Evolutionary conservation across 2,888 invertebrate genomes (phyloP).

Genomic region (Keiferia lycopersicella): DNA sequence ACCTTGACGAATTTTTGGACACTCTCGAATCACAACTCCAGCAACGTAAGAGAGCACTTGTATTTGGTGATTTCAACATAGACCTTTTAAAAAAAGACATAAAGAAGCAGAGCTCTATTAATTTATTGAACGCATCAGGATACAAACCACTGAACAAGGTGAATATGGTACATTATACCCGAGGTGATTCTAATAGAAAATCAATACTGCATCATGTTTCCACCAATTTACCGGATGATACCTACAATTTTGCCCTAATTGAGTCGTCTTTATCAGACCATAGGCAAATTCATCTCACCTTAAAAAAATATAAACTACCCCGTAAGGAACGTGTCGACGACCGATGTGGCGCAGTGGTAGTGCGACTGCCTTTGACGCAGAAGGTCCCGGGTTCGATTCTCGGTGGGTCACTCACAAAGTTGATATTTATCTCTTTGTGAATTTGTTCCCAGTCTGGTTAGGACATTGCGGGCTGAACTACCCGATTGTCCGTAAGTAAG

Average conservation of each 20-base stretch:
- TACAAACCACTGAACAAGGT: conserved; percentile 11
- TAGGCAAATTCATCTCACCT: conserved; percentile 5
- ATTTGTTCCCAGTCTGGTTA: too few relatives aligned
- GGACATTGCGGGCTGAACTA: too few relatives aligned
- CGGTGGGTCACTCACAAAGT: too few relatives aligned
- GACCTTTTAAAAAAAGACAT: conserved; percentile 29
- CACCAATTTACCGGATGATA: conserved; percentile 14
- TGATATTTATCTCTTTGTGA: too few relatives aligned
- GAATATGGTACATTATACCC: conserved; percentile 3
- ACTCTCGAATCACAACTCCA: conserved; percentile 30
- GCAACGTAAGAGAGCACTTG: conserved; percentile 30
- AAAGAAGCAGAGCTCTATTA: conserved; percentile 25
- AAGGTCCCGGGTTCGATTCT: too few relatives aligned
- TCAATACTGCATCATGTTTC: conserved; percentile 16
- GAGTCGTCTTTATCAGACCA: conserved; percentile 17
- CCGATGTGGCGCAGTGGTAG: too few relatives aligned
- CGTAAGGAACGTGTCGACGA: background rate
- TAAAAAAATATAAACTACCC: conserved; percentile 11
- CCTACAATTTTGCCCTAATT: conserved; percentile 11
- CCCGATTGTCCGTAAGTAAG: too few relatives aligned
- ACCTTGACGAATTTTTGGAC: conserved; percentile 29
- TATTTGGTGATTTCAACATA: conserved; percentile 34
- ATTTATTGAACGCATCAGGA: conserved; percentile 26
- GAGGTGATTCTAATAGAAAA: background rate
- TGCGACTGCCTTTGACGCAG: too few relatives aligned